A percentile compares a stretch with the other conserved stretches of the same genome.
These are phyloP conservation scores for Danio tinwini DNA, from an alignment of 2,797 vertebrate species.

Conservation along the genomic window DNA sequence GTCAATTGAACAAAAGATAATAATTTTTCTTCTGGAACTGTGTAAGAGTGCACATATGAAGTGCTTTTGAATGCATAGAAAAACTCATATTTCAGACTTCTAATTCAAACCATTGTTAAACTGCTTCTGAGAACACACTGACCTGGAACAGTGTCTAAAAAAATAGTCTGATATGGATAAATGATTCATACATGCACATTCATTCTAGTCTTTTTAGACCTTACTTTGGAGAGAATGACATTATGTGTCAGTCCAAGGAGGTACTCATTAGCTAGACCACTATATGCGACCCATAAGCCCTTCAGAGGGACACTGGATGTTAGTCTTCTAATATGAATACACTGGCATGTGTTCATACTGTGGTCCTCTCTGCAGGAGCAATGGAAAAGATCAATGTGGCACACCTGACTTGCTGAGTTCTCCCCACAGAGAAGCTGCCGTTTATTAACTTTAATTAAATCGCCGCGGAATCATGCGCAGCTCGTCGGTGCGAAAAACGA, in stretches of 20 bases:
- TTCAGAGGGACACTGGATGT: slow-evolving; percentile 20
- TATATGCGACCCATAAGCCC: slow-evolving; percentile 1
- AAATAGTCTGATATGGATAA: neutral
- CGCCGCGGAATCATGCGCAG: slow-evolving; percentile 57
- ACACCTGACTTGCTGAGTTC: slow-evolving; percentile 45
- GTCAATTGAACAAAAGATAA: slow-evolving; percentile 24
- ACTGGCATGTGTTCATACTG: slow-evolving; percentile 21
- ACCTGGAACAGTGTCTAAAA: neutral
- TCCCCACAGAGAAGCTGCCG: slow-evolving; percentile 44
- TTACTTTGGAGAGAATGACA: slow-evolving; percentile 16
- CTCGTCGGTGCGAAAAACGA: slow-evolving; percentile 62
- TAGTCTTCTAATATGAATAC: slow-evolving; percentile 26
- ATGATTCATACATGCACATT: neutral
- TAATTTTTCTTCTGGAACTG: neutral
- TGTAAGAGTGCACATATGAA: neutral
- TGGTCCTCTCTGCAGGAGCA: slow-evolving; percentile 22
- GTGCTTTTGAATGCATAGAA: neutral
- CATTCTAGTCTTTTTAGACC: neutral
- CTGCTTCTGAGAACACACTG: neutral
- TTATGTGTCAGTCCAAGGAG: slow-evolving; percentile 13
- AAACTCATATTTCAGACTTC: neutral
- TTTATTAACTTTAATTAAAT: slow-evolving; percentile 73
- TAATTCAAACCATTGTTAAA: neutral
- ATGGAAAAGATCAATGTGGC: slow-evolving; percentile 45
- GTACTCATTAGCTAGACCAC: slow-evolving; percentile 30